These are phyloP conservation scores for Eumerus sabulonum DNA, from an alignment of 2,888 invertebrate species.

Conservation along the genomic window DNA sequence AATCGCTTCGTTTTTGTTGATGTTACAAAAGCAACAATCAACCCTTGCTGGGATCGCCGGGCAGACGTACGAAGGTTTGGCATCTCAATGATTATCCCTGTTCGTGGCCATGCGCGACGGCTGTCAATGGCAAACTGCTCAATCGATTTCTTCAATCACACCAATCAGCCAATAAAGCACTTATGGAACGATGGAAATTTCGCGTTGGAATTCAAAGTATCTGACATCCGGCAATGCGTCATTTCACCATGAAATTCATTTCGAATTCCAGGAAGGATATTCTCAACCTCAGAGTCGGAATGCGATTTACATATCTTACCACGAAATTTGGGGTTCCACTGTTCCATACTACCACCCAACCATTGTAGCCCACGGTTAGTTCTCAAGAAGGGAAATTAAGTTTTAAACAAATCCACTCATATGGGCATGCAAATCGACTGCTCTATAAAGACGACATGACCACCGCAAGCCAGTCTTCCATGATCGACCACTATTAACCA, in stretches of 20 bases:
- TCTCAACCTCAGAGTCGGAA: background rate
- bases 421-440: slow-evolving; percentile 40
- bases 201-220: slow-evolving; percentile 45
- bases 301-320: slow-evolving; percentile 53
- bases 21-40: too few relatives aligned
- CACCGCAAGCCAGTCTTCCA: too few relatives aligned
- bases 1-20: too few relatives aligned
- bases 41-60: too few relatives aligned
- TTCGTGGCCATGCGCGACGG: too few relatives aligned
- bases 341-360: background rate
- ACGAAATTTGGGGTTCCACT: slow-evolving; percentile 9
- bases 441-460: too few relatives aligned
- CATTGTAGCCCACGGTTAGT: background rate
- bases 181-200: slow-evolving; percentile 20
- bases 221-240: slow-evolving; percentile 46
- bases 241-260: slow-evolving; percentile 58
- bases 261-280: slow-evolving; percentile 28
- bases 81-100: too few relatives aligned
- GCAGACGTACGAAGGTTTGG: too few relatives aligned
- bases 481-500: too few relatives aligned
- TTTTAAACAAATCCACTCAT: slow-evolving; percentile 51
- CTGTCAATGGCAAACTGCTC: too few relatives aligned
- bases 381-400: slow-evolving; percentile 36
- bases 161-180: too few relatives aligned
- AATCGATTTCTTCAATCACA: too few relatives aligned